Evolutionary conservation across 2,797 vertebrate species (phyloP), one percentile per base, ranked within the genome.

Genomic region (Cottoperca gobio): DNA sequence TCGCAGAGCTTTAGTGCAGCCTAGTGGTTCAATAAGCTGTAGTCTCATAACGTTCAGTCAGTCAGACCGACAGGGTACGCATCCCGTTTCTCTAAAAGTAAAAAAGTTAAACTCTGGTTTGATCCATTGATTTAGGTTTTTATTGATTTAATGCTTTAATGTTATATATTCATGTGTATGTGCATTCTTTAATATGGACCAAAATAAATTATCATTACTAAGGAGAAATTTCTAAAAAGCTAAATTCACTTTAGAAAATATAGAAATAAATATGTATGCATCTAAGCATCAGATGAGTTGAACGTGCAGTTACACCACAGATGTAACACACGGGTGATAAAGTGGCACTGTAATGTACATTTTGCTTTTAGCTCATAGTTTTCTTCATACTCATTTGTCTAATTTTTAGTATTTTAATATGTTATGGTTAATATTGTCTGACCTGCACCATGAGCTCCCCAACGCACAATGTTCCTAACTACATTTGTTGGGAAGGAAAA

Each of bases 1-100:
- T 24, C 19, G 2, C 42, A 8, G 79, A 28, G 49, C 67, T 69
- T 60, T 73, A 21, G 63, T 82, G 86, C 79, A 65, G 60, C 75
- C 84, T 85, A 73, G 85, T 81, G 88, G 77, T 55, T 42, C 24
- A 76, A 28, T 23, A n/a, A 45, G 28, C 63, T 31, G 31, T 3
- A 43, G 19, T 28, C 33, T 35, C 28, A 14, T 21, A 0, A 12
- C 17, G 33, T 28, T 67, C 33, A 4, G n/a, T 19, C 28, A 33
- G 39, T 67, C 10, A 54, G 12, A 16, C 23, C 24, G 48, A 1
- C 2, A 54, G 23, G n/a, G 12, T 11, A 9, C 33, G 31, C 21
- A 16, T 54, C 26, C 28, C 28, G 21, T 14, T 49, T 21, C 2
- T 52, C 55, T 46, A 21, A 5, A 60, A 17, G 16, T 23, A 2